These are phyloP conservation scores for Neoitamus cyanurus DNA, from an alignment of 2,888 invertebrate genomes.

Conservation along the genomic window DNA sequence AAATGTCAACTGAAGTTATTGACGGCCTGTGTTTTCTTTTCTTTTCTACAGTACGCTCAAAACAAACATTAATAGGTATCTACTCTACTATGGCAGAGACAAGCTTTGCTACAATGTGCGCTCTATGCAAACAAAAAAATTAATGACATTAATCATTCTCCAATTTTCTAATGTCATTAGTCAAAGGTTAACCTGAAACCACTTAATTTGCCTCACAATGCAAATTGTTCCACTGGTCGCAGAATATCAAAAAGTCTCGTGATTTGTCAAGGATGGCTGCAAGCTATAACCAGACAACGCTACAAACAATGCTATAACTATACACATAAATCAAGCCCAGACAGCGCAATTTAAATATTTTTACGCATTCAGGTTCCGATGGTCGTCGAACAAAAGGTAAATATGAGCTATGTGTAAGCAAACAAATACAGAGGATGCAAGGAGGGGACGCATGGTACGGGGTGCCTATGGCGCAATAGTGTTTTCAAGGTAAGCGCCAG, in stretches of 20 bases:
- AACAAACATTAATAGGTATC: no score
- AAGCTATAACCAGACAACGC: neutral
- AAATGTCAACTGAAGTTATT: no score
- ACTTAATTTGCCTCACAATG: neutral
- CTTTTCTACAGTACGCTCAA: no score
- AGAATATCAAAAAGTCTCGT: slow-evolving; percentile 33
- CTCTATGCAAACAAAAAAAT: no score
- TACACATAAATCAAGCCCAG: slow-evolving; percentile 15
- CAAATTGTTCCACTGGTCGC: neutral
- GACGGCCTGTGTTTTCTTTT: no score
- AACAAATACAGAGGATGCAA: slow-evolving; percentile 15
- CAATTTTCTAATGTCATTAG: neutral
- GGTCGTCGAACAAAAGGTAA: slow-evolving; percentile 1
- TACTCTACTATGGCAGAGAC: no score
- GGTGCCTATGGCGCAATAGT: neutral
- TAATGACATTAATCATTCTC: neutral
- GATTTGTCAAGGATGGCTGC: slow-evolving; percentile 34
- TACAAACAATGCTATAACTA: neutral
- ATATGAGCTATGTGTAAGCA: neutral
- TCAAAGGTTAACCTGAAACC: neutral
- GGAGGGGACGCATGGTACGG: neutral
- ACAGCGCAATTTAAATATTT: slow-evolving; percentile 27
- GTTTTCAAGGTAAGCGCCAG: slow-evolving; percentile 35
- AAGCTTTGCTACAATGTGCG: no score
- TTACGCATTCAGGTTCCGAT: slow-evolving; percentile 5